Evolutionary conservation across 2,113 vertebrate genomes (phyloP).

Genomic region (Rhodinocichla rosea): DNA sequence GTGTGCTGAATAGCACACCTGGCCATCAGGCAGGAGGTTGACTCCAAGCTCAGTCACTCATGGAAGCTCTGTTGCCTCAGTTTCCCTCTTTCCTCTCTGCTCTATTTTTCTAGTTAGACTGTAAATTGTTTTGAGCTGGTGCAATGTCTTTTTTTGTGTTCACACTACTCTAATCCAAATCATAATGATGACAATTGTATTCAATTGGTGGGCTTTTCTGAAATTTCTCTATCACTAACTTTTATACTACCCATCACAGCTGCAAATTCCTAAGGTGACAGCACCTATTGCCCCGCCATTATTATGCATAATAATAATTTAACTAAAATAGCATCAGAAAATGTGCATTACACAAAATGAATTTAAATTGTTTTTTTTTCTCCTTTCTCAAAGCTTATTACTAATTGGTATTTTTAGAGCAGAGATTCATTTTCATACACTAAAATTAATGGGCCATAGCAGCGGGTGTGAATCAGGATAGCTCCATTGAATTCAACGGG

Average conservation of each 20-base stretch:
- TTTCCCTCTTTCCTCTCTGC: background rate
- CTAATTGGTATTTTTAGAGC: constrained; percentile 66
- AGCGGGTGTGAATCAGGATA: constrained; percentile 27
- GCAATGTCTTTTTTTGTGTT: background rate
- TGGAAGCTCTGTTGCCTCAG: background rate
- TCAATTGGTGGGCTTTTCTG: background rate
- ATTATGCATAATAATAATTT: constrained; percentile 61
- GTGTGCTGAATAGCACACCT: background rate
- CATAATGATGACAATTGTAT: background rate
- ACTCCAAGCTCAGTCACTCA: background rate
- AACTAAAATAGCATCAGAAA: constrained; percentile 62
- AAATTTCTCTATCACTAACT: constrained; percentile 35
- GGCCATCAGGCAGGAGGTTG: background rate
- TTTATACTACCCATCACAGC: constrained; percentile 12
- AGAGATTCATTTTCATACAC: constrained; percentile 55
- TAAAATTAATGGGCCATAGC: constrained; percentile 33
- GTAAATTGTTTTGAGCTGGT: background rate
- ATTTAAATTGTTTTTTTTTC: constrained; percentile 65
- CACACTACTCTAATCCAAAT: background rate
- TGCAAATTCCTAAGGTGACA: constrained; percentile 39
- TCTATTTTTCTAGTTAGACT: background rate
- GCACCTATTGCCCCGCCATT: constrained; percentile 51
- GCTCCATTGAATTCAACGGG: background rate
- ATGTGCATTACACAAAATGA: constrained; percentile 54
- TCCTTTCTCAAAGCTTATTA: constrained; percentile 53